Evolutionary conservation across 2,113 vertebrate species (phyloP).

Genomic region (Pyrgilauda ruficollis): DNA sequence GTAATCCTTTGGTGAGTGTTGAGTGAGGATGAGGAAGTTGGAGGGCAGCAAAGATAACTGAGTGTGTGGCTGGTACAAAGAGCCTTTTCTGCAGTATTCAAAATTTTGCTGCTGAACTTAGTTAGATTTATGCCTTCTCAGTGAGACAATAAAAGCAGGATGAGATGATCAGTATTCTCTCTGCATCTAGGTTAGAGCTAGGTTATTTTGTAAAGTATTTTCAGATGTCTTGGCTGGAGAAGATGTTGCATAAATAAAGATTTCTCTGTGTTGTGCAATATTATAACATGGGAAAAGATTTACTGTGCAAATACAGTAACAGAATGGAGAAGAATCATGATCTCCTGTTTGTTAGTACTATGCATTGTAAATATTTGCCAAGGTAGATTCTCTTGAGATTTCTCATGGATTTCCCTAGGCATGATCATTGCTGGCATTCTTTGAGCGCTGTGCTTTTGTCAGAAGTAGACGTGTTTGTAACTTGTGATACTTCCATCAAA

Average conservation of each 20-base stretch:
- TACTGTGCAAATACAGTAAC: conserved; percentile 48
- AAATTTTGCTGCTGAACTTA: background rate
- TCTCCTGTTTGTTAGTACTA: conserved; percentile 30
- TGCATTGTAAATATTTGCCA: conserved; percentile 35
- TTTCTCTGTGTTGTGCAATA: background rate
- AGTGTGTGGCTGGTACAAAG: background rate
- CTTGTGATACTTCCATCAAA: background rate
- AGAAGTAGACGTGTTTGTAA: background rate
- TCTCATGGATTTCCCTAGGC: background rate
- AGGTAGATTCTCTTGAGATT: conserved; percentile 23
- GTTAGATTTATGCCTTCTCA: conserved; percentile 28
- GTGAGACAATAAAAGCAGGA: conserved; percentile 42
- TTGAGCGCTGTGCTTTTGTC: background rate
- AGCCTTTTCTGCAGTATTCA: background rate
- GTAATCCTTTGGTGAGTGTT: background rate
- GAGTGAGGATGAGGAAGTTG: background rate
- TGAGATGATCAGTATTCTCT: conserved; percentile 54
- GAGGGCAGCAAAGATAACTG: background rate
- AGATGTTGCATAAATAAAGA: conserved; percentile 46
- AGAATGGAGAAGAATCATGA: conserved; percentile 35
- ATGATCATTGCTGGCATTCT: background rate
- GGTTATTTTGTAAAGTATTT: conserved; percentile 53
- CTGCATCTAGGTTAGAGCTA: conserved; percentile 22
- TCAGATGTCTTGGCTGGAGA: conserved; percentile 41
- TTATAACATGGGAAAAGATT: conserved; percentile 26